Base-by-base conservation (phyloP, 1,140 invertebrate genomes). In the Bicyclus anynana region DNA sequence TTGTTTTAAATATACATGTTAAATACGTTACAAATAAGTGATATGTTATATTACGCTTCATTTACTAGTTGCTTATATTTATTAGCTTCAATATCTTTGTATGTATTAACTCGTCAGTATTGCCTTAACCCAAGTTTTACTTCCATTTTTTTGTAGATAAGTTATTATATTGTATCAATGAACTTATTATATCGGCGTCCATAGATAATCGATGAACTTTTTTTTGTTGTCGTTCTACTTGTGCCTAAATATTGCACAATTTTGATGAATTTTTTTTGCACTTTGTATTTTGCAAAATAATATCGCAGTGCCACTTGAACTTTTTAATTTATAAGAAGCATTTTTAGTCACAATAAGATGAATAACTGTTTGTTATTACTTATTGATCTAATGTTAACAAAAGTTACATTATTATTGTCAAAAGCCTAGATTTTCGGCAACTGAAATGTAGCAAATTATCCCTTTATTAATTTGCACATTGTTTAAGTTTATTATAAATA, bases 401-500 rank as follows among this genome's bases (percentile, higher is more conserved):
- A 66, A 37, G 64, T 78, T 69, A 63, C 69, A 68, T 69, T 67
- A 59, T 57, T 72, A 53, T 66, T 69, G 62, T n/a, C 53, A 52
- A 72, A 62, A 70, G 63, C 69, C 73, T 63, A 71, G 63, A 70
- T 72, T 76, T 58, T 56, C 55, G 60, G 59, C 69, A 72, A 74
- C 66, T 69, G 61, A 71, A 72, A 77, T 72, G 72, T 79, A 66
- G 78, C 81, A 84, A 84, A 83, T 82, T 72, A 67, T 74, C 65
- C 55, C 60, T 77, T 77, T 78, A 83, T 70, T 80, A 72, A 81
- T 87, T 85, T 87, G 81, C 84, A 78, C 82, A 84, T 82, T 80
- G 82, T 85, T 87, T 77, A 84, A 82, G 80, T 83, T 87, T 84
- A 84, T 83, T 80, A 76, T 71, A 73, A 84, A 82, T 83, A 82